Base-by-base conservation (phyloP, 2,113 vertebrate genomes). In the Sinosuthora webbiana region DNA sequence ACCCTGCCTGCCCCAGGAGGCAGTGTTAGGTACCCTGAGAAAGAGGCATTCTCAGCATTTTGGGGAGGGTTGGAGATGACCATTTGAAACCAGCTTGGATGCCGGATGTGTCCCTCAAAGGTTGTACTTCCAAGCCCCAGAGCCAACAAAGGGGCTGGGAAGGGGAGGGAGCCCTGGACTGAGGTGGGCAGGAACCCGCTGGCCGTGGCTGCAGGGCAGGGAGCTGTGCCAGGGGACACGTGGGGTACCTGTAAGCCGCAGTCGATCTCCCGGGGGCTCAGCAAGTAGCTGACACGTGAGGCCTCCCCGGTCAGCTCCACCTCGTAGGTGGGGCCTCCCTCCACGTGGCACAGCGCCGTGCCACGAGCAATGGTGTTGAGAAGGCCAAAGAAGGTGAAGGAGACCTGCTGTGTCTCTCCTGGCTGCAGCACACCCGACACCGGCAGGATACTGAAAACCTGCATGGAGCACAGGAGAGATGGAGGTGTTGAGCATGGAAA, bases 381-480 rank as follows among this genome's bases (percentile, higher is more conserved):
- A 22, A 11, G 22, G 22, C 47, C 47, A 47, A 13, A 47, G 47
- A 47, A 47, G 47, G 47, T 23, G 47, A 47, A 47, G 47, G 20
- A 45, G 41, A 99, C 93, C 16, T 63, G 52, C 94, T 98, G 98
- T 63, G 89, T 97, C 28, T 99, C 95, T 0, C 98, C 98, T 0
- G 99, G 99, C 77, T 71, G 93, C 81, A 99, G 94, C 24, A 83
- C 56, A 6, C 99, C 99, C 1, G 87, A 97, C 18, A 97, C 85
- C 0, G 99, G 99, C 78, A 97, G n/a, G 50, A 99, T 96, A 52
- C 98, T 98, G 65, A 99, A 99, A 18, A 98, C 97, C 99, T 99
- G 96, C 11, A 45, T 53, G n/a, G 2, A 82, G 55, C 13, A 15
- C 6, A 70, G 28, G 30, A 39, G 19, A 73, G 44, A 57, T 0